Conservation (phyloP, 64 coral and sea anemone genomes). For the Stichodactyla helianthus region DNA sequence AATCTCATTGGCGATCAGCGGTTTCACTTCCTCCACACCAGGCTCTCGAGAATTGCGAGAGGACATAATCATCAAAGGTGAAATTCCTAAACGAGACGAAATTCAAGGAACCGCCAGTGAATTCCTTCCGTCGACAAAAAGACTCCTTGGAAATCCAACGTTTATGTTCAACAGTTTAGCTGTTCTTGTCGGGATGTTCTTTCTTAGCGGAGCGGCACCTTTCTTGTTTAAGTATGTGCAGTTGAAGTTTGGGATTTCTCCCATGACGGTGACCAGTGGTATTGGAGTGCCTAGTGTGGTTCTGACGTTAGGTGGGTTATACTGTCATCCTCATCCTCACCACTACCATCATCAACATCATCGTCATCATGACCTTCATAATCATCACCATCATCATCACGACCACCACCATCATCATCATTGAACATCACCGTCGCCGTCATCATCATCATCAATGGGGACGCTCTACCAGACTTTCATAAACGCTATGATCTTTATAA, state of each 20-base stretch:
- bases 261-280: constrained; percentile 32
- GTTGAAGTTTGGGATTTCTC: constrained; percentile 72
- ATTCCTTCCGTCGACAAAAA: constrained; percentile 57
- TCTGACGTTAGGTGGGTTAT: constrained; percentile 49
- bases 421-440: no score
- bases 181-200: constrained; percentile 50
- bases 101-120: constrained; percentile 63
- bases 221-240: constrained; percentile 84
- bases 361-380: background rate
- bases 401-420: no score
- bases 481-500: no score
- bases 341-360: background rate
- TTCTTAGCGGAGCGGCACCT: constrained; percentile 55
- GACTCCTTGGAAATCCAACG: constrained; percentile 53
- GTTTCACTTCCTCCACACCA: constrained; percentile 66
- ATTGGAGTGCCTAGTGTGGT: constrained; percentile 37
- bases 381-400: background rate
- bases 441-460: no score
- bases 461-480: no score
- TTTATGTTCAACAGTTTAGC: constrained; percentile 89
- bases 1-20: constrained; percentile 54
- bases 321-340: background rate
- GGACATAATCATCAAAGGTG: constrained; percentile 51
- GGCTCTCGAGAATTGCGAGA: constrained; percentile 68
- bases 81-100: constrained; percentile 57